A percentile compares a stretch with the other conserved stretches of the same genome.
Conservation (phyloP, 2,113 vertebrate genomes). For the Ginglymostoma cirratum region DNA sequence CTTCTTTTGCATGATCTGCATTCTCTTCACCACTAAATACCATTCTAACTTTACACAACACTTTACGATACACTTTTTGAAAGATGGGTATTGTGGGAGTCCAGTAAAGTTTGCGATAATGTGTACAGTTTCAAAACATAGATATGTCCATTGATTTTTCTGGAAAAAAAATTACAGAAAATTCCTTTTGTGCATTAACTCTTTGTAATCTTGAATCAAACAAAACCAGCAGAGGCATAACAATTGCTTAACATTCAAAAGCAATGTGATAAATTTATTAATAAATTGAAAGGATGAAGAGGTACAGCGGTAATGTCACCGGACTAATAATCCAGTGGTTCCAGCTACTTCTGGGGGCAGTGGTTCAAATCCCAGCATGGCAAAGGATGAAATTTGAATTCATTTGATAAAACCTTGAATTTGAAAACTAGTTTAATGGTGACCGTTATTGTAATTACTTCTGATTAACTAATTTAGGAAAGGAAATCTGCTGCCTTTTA, state of each 20-base stretch:
- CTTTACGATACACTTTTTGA: neutral
- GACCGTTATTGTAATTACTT: no score
- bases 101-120: neutral
- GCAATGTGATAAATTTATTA: neutral
- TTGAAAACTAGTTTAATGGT: no score
- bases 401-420: no score
- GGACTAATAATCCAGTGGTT: no score
- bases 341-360: no score
- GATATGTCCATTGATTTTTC: neutral
- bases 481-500: no score
- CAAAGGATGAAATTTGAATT: no score
- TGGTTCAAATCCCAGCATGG: no score
- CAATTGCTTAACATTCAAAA: neutral
- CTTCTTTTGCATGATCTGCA: neutral
- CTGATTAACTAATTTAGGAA: no score
- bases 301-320: no score
- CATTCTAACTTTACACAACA: neutral
- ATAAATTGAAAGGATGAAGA: neutral
- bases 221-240: neutral
- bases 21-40: no score
- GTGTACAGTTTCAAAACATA: neutral
- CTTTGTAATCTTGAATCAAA: neutral
- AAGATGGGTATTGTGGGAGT: neutral
- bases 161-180: neutral
- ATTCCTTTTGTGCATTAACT: neutral